phyloP scores from a whole-genome alignment of 2,888 invertebrate species.

The Stenoptilia bipunctidactyla region DNA sequence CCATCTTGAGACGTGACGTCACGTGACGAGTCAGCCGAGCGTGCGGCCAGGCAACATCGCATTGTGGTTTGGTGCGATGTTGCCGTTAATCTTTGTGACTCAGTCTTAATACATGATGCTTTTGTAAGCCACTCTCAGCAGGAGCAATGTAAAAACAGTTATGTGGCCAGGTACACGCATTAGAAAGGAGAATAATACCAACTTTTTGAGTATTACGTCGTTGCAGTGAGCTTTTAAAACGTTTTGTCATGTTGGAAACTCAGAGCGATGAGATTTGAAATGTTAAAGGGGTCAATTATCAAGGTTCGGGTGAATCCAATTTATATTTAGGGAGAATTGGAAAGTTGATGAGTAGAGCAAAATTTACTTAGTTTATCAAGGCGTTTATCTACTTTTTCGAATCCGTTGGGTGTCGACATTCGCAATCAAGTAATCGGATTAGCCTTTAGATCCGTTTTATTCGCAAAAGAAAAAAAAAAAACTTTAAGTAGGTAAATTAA shows the following conservation, averaged over 20 bases:
- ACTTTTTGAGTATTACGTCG: not conserved
- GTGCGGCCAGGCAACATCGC: slow-evolving; percentile 61
- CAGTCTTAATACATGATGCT: slow-evolving; percentile 54
- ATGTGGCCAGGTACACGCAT: slow-evolving; percentile 51
- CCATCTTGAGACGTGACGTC: slow-evolving; percentile 72
- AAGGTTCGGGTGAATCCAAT: no score
- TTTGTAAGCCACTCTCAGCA: slow-evolving; percentile 42
- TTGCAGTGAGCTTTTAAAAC: no score
- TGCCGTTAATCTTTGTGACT: slow-evolving; percentile 53
- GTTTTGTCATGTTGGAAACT: no score
- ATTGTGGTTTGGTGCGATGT: slow-evolving; percentile 33
- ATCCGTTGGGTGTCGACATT: slow-evolving; percentile 20
- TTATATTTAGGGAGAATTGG: no score
- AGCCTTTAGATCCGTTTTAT: no score
- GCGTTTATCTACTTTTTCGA: slow-evolving; percentile 10
- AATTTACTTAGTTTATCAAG: slow-evolving; percentile 2
- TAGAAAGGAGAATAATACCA: slow-evolving; percentile 24
- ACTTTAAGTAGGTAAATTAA: no score
- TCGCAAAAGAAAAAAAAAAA: no score
- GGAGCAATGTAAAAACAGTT: slow-evolving; percentile 60
- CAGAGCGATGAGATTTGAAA: no score
- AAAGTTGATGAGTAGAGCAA: not conserved
- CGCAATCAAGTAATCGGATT: slow-evolving; percentile 43
- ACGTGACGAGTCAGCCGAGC: slow-evolving; percentile 67
- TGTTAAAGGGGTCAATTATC: no score